These are phyloP conservation scores for Trichechus manatus DNA, from an alignment of 2,113 vertebrate species.

Conservation along the genomic window DNA sequence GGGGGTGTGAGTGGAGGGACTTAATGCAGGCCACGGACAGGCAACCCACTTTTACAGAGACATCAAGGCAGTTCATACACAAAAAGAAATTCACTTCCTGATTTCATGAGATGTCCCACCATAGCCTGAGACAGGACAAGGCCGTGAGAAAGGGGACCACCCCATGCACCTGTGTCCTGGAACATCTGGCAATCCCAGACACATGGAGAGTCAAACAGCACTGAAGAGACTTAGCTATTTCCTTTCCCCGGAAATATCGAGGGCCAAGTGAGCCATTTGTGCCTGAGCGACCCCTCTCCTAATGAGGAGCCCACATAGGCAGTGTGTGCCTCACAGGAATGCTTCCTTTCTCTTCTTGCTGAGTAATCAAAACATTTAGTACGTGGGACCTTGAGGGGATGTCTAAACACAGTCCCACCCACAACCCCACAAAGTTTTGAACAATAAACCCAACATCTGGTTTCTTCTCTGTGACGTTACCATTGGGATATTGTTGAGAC, in stretches of 20 bases:
- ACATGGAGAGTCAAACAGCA: neutral
- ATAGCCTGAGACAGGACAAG: slow-evolving; percentile 64
- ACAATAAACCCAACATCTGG: slow-evolving; percentile 78
- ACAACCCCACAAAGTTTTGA: neutral
- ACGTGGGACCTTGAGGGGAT: neutral
- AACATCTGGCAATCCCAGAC: slow-evolving; percentile 72
- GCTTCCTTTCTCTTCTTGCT: slow-evolving; percentile 27
- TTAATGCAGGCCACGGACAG: neutral
- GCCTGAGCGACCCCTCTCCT: slow-evolving; percentile 37
- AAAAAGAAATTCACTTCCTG: slow-evolving; percentile 37
- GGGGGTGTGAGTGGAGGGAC: rapidly evolving
- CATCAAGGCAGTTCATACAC: neutral
- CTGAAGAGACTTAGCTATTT: slow-evolving; percentile 71
- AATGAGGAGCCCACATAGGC: neutral
- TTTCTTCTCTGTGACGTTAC: slow-evolving; percentile 65
- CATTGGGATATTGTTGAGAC: slow-evolving; percentile 33
- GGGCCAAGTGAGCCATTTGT: slow-evolving; percentile 25
- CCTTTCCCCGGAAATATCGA: slow-evolving; percentile 74
- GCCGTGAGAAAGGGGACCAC: slow-evolving; percentile 49
- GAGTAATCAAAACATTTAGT: slow-evolving; percentile 27
- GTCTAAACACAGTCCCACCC: slow-evolving; percentile 16
- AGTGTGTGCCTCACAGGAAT: neutral
- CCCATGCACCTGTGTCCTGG: slow-evolving; percentile 68
- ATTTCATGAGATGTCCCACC: slow-evolving; percentile 58
- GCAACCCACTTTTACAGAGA: neutral